These are phyloP conservation scores for Galagoides demidoff DNA, from an alignment of 2,797 vertebrate species.

Conservation along the genomic window DNA sequence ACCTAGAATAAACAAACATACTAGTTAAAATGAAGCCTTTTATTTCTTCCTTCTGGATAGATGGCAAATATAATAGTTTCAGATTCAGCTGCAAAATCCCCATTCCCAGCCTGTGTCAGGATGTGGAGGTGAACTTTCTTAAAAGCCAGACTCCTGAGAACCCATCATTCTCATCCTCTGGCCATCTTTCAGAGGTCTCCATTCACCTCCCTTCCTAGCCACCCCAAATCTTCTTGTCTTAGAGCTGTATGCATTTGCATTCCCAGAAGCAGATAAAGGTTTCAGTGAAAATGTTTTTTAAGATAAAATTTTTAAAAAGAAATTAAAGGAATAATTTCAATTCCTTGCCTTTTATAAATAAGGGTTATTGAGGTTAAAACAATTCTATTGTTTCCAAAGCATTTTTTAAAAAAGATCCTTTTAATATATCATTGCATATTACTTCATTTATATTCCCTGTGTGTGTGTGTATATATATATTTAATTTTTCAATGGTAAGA, in stretches of 20 bases:
- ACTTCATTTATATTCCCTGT: not conserved
- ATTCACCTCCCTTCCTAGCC: not conserved
- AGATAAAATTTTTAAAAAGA: not conserved
- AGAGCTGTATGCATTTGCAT: not conserved
- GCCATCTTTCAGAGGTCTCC: not conserved
- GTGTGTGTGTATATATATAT: not conserved
- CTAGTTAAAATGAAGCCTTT: not conserved
- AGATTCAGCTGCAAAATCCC: not conserved
- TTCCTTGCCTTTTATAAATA: constrained; percentile 25
- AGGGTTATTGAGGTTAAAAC: not conserved
- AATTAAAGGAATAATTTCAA: not conserved
- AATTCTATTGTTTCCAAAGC: not conserved
- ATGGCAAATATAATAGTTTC: not conserved
- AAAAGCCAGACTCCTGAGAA: not conserved
- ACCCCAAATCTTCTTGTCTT: not conserved
- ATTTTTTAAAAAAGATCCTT: not conserved
- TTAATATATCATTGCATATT: not conserved
- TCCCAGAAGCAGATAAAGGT: not conserved
- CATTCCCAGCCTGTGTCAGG: not conserved
- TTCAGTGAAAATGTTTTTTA: constrained; percentile 22
- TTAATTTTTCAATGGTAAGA: not conserved
- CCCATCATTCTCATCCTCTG: not conserved
- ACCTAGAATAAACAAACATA: not conserved
- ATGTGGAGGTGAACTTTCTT: not conserved
- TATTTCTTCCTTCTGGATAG: not conserved